A percentile compares a stretch with the other conserved stretches of the same genome.
Conservation (phyloP, 2,113 vertebrate species). For the Zootoca vivipara region DNA sequence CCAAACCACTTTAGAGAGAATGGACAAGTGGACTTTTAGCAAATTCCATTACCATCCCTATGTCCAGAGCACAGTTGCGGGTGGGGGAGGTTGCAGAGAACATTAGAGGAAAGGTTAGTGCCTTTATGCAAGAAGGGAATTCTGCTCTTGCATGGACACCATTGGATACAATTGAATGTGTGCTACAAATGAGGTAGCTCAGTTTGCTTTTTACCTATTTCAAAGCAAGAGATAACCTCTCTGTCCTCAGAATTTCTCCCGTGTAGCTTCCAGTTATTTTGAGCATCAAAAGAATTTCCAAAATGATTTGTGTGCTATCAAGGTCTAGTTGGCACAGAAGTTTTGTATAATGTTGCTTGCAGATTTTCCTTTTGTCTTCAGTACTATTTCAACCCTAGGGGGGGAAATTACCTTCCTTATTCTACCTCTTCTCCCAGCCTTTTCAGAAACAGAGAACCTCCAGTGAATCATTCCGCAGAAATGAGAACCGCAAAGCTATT, state of each 20-base stretch:
- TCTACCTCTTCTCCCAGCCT: neutral
- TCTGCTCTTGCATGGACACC: too few species aligned
- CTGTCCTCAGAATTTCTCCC: neutral
- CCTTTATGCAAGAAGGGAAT: too few species aligned
- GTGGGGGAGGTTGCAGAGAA: too few species aligned
- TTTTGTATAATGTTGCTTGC: neutral
- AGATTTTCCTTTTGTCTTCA: slow-evolving; percentile 30
- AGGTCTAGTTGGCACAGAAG: neutral
- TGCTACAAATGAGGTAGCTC: neutral
- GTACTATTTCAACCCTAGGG: slow-evolving; percentile 24
- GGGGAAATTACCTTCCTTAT: neutral
- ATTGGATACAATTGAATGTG: neutral
- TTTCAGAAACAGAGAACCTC: neutral
- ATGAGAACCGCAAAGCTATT: neutral
- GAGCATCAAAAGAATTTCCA: neutral
- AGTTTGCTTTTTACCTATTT: slow-evolving; percentile 5
- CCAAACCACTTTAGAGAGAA: too few species aligned
- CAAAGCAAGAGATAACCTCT: neutral
- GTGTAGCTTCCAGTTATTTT: neutral
- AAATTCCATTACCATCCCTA: too few species aligned
- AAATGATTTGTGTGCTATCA: neutral
- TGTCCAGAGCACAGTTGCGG: too few species aligned
- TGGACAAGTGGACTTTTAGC: too few species aligned
- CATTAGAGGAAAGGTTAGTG: too few species aligned
- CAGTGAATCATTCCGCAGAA: neutral